Conservation (phyloP, 2,113 vertebrate genomes). For the Pantherophis guttatus region DNA sequence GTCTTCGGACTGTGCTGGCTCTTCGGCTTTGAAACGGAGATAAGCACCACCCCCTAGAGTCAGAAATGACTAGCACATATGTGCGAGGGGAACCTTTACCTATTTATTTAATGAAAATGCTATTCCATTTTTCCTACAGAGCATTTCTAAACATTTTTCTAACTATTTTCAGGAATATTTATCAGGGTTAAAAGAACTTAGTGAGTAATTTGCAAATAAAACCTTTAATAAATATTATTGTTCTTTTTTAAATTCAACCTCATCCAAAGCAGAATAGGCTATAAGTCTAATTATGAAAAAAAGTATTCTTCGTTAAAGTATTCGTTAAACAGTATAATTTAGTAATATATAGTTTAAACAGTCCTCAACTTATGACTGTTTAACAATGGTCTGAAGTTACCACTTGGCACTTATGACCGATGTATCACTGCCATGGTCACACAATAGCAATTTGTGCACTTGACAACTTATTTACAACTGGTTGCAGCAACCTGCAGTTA, state of each 20-base stretch:
- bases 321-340: neutral
- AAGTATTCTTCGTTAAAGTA: neutral
- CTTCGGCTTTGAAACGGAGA: no score
- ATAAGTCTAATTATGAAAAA: neutral
- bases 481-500: neutral
- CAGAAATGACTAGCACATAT: no score
- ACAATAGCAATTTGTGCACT: neutral
- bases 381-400: neutral
- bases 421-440: neutral
- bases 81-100: no score
- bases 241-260: neutral
- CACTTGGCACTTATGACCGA: neutral
- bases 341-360: neutral
- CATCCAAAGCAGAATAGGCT: neutral
- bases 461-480: neutral
- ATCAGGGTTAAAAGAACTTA: neutral
- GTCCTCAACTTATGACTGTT: neutral
- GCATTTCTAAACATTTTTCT: neutral
- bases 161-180: neutral
- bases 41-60: no score
- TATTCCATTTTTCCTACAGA: neutral
- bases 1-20: no score
- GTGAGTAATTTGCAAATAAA: neutral
- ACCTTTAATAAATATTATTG: neutral
- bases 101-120: neutral